Percentiles rank a stretch among this genome's conserved stretches.
Conservation (phyloP, 2,888 invertebrate species). For the Sclerodermus sp. region DNA sequence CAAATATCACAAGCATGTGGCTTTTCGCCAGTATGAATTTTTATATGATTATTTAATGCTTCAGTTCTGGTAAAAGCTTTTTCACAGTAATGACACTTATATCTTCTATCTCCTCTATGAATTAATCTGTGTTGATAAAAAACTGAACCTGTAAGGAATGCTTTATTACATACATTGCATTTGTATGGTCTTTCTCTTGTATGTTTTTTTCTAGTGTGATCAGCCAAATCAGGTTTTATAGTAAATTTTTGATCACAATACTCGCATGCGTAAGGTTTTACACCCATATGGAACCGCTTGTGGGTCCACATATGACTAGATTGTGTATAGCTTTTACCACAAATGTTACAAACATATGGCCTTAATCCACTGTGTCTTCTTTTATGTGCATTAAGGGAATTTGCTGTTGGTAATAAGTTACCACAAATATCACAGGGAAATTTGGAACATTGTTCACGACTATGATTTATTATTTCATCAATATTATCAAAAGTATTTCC, state of each 20-base stretch:
- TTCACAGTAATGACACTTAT: slow-evolving; percentile 67
- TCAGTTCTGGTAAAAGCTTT: slow-evolving; percentile 68
- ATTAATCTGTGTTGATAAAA: slow-evolving; percentile 68
- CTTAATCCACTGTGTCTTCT: slow-evolving; percentile 46
- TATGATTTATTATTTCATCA: slow-evolving; percentile 33
- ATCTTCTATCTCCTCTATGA: slow-evolving; percentile 66
- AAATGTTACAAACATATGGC: slow-evolving; percentile 48
- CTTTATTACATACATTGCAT: slow-evolving; percentile 65
- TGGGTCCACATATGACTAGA: slow-evolving; percentile 70
- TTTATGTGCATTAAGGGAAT: slow-evolving; percentile 43
- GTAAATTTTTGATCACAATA: slow-evolving; percentile 66
- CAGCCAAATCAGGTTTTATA: slow-evolving; percentile 66
- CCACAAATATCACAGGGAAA: slow-evolving; percentile 45
- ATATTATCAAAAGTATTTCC: slow-evolving; percentile 49
- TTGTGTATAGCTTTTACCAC: slow-evolving; percentile 58
- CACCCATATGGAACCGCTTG: slow-evolving; percentile 68
- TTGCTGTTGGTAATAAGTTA: slow-evolving; percentile 37
- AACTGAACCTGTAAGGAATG: slow-evolving; percentile 67
- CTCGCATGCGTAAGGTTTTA: slow-evolving; percentile 67
- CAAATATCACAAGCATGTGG: slow-evolving; percentile 48
- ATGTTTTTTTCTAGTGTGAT: slow-evolving; percentile 67
- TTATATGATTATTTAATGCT: slow-evolving; percentile 65
- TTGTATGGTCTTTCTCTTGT: slow-evolving; percentile 68
- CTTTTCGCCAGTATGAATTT: slow-evolving; percentile 62
- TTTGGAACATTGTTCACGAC: slow-evolving; percentile 40